Evolutionary conservation across 1,140 invertebrate species (phyloP).

Genomic region (Nephila pilipes): DNA sequence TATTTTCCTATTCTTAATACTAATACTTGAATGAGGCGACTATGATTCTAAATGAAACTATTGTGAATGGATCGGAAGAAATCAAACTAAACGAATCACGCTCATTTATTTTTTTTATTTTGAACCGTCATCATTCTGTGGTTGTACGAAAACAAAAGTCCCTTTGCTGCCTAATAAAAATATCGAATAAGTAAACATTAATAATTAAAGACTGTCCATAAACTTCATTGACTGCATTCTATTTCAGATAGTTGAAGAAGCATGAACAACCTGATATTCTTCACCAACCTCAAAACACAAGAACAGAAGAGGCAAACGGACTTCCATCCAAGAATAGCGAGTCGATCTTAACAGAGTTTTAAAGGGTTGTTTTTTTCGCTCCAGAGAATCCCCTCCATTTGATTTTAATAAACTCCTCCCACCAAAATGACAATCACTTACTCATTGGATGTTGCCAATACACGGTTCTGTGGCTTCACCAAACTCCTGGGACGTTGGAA

Average conservation of each 20-base stretch:
- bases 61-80: no score
- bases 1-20: no score
- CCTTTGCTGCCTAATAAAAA: no score
- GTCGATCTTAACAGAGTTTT: background rate
- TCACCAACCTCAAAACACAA: background rate
- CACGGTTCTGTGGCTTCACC: conserved; percentile 79
- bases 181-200: no score
- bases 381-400: background rate
- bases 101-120: no score
- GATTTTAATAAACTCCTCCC: background rate
- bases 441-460: conserved; percentile 79
- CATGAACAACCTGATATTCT: background rate
- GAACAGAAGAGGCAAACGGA: background rate
- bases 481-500: conserved; percentile 80
- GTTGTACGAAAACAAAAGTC: no score
- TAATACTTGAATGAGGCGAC: no score
- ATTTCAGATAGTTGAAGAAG: background rate
- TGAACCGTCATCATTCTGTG: no score
- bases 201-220: no score
- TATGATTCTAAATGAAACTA: no score
- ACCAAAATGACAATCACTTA: conserved; percentile 80
- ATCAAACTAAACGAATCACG: no score
- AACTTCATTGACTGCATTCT: no score
- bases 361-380: background rate
- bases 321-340: background rate